phyloP scores from a whole-genome alignment of 2,797 vertebrate species.

The Zenarchopterus dispar region DNA sequence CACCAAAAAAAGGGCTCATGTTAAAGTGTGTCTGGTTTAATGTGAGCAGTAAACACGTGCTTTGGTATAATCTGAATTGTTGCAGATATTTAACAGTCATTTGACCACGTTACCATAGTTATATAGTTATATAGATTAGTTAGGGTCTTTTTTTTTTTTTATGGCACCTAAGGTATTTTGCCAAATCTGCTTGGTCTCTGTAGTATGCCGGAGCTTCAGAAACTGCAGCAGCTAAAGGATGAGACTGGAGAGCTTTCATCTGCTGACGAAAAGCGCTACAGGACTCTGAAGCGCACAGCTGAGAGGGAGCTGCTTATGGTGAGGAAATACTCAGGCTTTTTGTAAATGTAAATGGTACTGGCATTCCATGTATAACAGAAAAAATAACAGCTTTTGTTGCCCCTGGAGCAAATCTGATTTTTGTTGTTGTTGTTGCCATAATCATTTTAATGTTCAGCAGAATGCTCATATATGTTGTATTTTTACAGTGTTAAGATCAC shows the following conservation, averaged over 20 bases:
- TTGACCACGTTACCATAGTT: background rate
- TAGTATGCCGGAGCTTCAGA: conserved; percentile 98
- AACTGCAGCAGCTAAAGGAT: conserved; percentile 98
- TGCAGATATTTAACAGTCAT: background rate
- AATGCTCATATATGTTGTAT: too few species aligned
- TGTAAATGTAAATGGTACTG: background rate
- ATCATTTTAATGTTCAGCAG: too few species aligned
- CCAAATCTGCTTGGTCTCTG: conserved; percentile 15
- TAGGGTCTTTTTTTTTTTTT: background rate
- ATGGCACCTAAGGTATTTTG: background rate
- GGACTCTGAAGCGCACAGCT: conserved; percentile 94
- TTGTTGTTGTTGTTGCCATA: background rate
- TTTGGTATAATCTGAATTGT: background rate
- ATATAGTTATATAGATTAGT: background rate
- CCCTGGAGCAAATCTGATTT: background rate
- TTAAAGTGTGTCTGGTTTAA: too few species aligned
- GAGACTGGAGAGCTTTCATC: conserved; percentile 98
- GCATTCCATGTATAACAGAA: background rate
- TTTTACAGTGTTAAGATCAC: too few species aligned
- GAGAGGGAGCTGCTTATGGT: conserved; percentile 98
- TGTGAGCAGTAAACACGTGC: too few species aligned
- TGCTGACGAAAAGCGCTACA: conserved; percentile 96
- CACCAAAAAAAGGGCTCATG: too few species aligned
- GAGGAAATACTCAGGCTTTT: conserved; percentile 11
- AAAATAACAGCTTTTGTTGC: background rate